Base-by-base conservation (phyloP, 2,797 vertebrate species). In the Lithobates sylvaticus region DNA sequence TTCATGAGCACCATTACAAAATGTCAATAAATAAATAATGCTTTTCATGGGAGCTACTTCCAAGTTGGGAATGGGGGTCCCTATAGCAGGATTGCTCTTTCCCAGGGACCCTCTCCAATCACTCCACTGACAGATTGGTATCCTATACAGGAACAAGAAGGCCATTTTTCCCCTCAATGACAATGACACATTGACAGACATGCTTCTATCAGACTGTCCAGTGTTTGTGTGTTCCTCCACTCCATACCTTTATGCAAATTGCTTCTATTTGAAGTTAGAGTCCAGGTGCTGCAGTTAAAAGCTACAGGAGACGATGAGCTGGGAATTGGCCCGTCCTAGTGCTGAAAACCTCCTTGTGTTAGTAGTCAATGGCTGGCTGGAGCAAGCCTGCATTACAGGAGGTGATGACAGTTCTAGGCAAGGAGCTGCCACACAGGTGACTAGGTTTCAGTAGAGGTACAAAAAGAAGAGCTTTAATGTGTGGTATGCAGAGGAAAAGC, bases 351-450 rank as follows among this genome's bases (percentile, higher is more conserved):
- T 83, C 84, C 83, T 85, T 91, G 82, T 90, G 93, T 94, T 91
- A 91, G 90, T 36, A 87, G 75, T 83, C 81, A 83, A 84, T 87
- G 76, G 75, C 85, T 58, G 89, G 84, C 84, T 88, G 87, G 42
- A 90, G 90, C 75, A 91, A 85, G 85, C 76, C 88, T 91, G 91
- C 92, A 93, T 94, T 90, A 95, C 91, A 95, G 92, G 92, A 93
- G 93, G 94, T 77, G 95, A 95, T 96, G 96, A 97, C 94, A 96
- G 95, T 92, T 84, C 81, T 90, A 90, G 92, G 88, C 88, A 86
- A 70, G 88, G 78, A 89, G 84, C 89, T 87, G 85, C 88, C 90
- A 89, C 67, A 90, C 91, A 94, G 89, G 92, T 93, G 93, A 93
- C 90, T 88, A 88, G 88, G 89, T 93, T 94, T 92, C 91, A 90